Conservation (phyloP, 2,888 invertebrate genomes). For the Nomada ruficornis region DNA sequence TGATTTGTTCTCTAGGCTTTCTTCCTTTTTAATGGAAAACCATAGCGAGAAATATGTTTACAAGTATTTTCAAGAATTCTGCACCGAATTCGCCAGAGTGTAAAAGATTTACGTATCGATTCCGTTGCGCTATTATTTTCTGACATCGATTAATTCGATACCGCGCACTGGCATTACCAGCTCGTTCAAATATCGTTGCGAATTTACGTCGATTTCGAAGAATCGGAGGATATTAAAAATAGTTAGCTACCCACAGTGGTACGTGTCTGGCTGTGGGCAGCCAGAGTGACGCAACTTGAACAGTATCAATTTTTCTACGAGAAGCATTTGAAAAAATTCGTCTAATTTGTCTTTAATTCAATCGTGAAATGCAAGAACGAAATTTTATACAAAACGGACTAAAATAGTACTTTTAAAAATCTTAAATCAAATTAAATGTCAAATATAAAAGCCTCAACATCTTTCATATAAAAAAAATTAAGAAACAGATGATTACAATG, state of each 20-base stretch:
- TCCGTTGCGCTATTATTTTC: neutral
- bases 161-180: neutral
- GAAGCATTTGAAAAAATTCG: too few relatives aligned
- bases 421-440: too few relatives aligned
- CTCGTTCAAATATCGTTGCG: neutral
- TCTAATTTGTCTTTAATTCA: too few relatives aligned
- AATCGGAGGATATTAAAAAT: conserved; percentile 14
- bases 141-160: neutral
- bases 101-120: neutral
- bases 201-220: conserved; percentile 17
- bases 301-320: neutral
- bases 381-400: too few relatives aligned
- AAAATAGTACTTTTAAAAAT: too few relatives aligned
- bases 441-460: too few relatives aligned
- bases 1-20: neutral
- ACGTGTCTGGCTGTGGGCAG: neutral
- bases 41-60: neutral
- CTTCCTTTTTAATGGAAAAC: neutral
- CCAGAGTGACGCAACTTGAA: neutral
- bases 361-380: too few relatives aligned
- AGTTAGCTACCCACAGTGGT: neutral
- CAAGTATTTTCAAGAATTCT: neutral
- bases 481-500: too few relatives aligned
- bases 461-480: too few relatives aligned
- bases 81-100: neutral